Evolutionary conservation across 2,797 vertebrate species (phyloP).

Genomic region (Dryobates pubescens): DNA sequence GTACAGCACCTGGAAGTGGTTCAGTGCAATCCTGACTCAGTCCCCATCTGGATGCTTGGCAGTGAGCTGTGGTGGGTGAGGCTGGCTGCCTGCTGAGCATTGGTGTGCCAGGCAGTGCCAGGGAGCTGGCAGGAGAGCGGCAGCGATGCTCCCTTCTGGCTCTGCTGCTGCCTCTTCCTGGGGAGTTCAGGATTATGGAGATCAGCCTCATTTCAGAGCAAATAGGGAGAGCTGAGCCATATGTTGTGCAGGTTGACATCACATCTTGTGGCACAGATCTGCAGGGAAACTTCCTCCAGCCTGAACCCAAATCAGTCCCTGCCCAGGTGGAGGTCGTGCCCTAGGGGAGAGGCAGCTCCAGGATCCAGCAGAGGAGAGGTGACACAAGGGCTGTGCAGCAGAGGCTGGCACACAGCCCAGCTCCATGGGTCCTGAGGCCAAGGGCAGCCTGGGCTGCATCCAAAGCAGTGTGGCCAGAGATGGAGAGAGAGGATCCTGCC

Average conservation of each 20-base stretch:
- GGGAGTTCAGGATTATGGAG: slow-evolving; percentile 44
- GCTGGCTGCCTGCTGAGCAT: neutral
- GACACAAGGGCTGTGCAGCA: neutral
- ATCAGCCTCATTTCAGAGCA: slow-evolving; percentile 26
- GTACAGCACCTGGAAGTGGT: neutral
- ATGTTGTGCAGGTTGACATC: slow-evolving; percentile 42
- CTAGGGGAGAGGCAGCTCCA: neutral
- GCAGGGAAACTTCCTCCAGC: neutral
- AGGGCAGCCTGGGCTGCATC: too few species aligned
- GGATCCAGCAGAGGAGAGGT: slow-evolving; percentile 1
- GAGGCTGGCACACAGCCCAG: neutral
- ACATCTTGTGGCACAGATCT: slow-evolving; percentile 55
- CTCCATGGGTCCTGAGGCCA: too few species aligned
- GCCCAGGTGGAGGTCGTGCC: neutral
- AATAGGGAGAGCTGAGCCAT: slow-evolving; percentile 47
- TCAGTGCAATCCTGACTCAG: slow-evolving; percentile 25
- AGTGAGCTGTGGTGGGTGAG: slow-evolving; percentile 31
- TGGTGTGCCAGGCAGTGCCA: slow-evolving; percentile 21
- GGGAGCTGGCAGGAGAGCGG: slow-evolving; percentile 52
- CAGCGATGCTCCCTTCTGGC: slow-evolving; percentile 54
- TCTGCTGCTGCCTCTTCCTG: slow-evolving; percentile 46
- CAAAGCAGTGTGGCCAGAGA: too few species aligned
- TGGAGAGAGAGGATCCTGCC: too few species aligned
- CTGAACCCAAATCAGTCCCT: neutral
- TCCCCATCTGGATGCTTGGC: slow-evolving; percentile 26